Base-by-base conservation (phyloP, 1,140 invertebrate genomes). In the Anoplophora glabripennis region DNA sequence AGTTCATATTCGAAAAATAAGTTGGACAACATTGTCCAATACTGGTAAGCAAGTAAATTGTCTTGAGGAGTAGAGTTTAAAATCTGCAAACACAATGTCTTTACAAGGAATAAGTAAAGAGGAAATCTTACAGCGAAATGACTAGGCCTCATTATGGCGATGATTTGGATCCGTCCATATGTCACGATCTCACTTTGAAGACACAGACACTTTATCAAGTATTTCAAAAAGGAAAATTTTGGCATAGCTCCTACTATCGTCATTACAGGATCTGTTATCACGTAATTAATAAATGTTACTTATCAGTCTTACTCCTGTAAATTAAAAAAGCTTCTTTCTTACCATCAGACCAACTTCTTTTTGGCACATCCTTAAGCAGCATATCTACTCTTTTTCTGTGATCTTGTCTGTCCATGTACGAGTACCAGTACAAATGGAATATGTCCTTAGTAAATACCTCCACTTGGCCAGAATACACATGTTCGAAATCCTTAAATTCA, bases 341-440 rank as follows among this genome's bases (percentile, higher is more conserved):
- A 73, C 73, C 73, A 51, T 72, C 69, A 12, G 17, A 53, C 73
- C 73, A 75, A n/a, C 47, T 46, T 54, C 62, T 70, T 45, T 56
- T 69, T 3, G 73, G 67, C n/a, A 75, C 44, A 36, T 58, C 57
- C 58, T 65, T 64, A 8, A 74, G 47, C 44, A 75, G 35, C 33
- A 53, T 34, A 4, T 64, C 35, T 0, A 72, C 70, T 64, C 72
- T 66, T 38, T 64, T 52, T 1, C 53, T 53, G 28, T 64, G 47
- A 59, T 75, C 72, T 36, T 60, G 40, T 46, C 64, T 71, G 55
- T 75, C 73, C 34, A 67, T 38, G 46, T 48, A 62, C 12, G 54
- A 59, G 57, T 70, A 66, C 48, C 34, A 53, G 40, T 37, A 11
- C 28, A 73, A 38, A 34, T 63, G 15, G 42, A 71, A 72, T 9